Conservation (phyloP, 2,888 invertebrate species). For the Tinea trinotella region DNA sequence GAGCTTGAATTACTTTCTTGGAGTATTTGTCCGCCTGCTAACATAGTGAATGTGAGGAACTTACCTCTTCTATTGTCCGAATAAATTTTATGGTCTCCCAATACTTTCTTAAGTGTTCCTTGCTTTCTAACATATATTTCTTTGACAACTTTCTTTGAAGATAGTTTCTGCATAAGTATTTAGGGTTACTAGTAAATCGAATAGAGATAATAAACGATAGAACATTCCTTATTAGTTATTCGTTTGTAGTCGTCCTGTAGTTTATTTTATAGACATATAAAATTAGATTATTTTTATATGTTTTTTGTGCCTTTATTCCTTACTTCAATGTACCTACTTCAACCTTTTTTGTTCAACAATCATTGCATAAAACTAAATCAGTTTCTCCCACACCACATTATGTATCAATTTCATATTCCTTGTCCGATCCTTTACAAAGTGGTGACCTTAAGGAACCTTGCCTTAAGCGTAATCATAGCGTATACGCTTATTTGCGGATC, state of each 20-base stretch:
- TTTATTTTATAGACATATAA: too few relatives aligned
- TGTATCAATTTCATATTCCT: conserved; percentile 26
- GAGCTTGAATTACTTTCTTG: conserved; percentile 41
- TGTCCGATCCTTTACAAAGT: conserved; percentile 50
- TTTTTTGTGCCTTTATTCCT: too few relatives aligned
- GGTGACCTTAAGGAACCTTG: conserved; percentile 61
- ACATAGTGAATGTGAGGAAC: background rate
- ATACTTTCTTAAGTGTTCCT: background rate
- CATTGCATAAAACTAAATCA: too few relatives aligned
- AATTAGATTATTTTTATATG: too few relatives aligned
- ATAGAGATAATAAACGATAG: too few relatives aligned
- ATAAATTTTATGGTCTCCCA: background rate
- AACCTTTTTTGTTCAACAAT: too few relatives aligned
- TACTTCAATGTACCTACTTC: too few relatives aligned
- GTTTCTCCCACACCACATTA: too few relatives aligned
- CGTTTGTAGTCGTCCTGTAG: too few relatives aligned
- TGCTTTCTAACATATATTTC: conserved; percentile 1
- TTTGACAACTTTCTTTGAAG: background rate
- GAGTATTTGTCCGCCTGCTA: background rate
- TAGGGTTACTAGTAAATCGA: too few relatives aligned
- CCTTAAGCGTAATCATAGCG: conserved; percentile 34
- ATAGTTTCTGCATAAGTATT: too few relatives aligned
- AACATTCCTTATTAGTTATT: too few relatives aligned
- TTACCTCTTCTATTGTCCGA: conserved; percentile 1
- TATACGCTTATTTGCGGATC: conserved; percentile 12